Percentiles rank a stretch among this genome's conserved stretches.
Evolutionary conservation across 2,113 vertebrate genomes (phyloP).

Genomic region (Addax nasomaculatus): DNA sequence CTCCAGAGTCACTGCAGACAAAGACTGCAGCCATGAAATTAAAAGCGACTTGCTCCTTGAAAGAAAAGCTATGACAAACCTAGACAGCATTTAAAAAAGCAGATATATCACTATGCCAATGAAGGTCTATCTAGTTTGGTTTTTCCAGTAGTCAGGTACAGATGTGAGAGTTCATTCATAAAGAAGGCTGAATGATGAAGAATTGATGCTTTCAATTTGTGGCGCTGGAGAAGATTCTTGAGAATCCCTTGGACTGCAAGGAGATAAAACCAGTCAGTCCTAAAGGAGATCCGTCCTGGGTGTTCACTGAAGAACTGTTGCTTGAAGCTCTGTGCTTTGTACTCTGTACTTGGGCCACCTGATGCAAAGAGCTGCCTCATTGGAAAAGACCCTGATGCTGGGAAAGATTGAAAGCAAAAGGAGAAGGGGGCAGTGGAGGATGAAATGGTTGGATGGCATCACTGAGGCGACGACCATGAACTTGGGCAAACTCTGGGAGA

Average conservation of each 20-base stretch:
- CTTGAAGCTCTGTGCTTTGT: not conserved
- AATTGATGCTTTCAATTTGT: not conserved
- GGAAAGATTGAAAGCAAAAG: not conserved
- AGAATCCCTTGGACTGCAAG: not conserved
- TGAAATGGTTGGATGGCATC: not conserved
- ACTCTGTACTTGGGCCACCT: not conserved
- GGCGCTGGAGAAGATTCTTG: not conserved
- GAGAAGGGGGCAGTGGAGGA: not conserved
- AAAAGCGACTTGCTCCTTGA: not conserved
- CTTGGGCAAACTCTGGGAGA: not conserved
- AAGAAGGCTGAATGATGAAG: not conserved
- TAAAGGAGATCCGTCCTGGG: not conserved
- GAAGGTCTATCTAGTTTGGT: not conserved
- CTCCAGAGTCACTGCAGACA: not conserved
- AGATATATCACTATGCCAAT: not conserved
- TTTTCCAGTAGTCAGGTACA: not conserved
- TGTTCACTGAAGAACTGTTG: not conserved
- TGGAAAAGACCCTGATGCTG: not conserved
- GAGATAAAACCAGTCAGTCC: not conserved
- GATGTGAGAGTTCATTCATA: not conserved
- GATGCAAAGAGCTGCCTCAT: not conserved
- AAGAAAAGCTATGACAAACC: not conserved
- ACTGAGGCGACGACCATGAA: not conserved
- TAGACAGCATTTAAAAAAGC: not conserved
- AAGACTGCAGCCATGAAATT: not conserved